Evolutionary conservation across 1,140 invertebrate species (phyloP), one percentile per base, ranked within the genome.

Genomic region (Brachionus asplanchnoidis): DNA sequence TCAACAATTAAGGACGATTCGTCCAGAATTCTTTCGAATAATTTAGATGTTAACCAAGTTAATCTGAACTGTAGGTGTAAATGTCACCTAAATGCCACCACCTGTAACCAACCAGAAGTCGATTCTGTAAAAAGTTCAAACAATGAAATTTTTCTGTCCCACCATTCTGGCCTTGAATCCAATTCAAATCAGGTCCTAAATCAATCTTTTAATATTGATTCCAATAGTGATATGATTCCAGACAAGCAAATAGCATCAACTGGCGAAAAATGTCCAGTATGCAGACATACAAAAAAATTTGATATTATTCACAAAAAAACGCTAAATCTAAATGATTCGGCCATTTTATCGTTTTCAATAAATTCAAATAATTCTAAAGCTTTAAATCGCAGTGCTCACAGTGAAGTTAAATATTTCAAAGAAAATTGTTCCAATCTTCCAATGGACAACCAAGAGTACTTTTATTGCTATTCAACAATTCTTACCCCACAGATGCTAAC

Each of bases 41-140:
- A 73, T 73, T 23, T 23, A 23, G 26, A 66, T 17, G 26, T 12
- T 23, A 68, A 40, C 26, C 40, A 40, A 73, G 32, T 73, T 11
- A 73, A 77, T 77, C 44, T 77, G 3, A 50, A 50, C 28, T 77
- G 73, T 77, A 77, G 26, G 50, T 77, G 73, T 28, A 77, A 77
- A 32, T 77, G 73, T 46, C 73, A 77, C n/a, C 36, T 32, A 70
- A 12, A 14, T 50, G 12, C 23, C 9, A 77, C 4, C 8, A 77
- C n/a, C 17, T 23, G 9, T 17, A 17, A 40, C 7, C n/a, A 44
- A 9, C 12, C n/a, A 68, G 32, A 32, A 17, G 9, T 23, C 36
- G 5, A 44, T 20, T 20, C 17, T 20, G 17, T 60, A 23, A 56
- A 17, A 60, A 60, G 9, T 60, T 60, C 53, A 8, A 60, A 60